phyloP scores from a whole-genome alignment of 2,888 invertebrate genomes.

The Netelia inedita region DNA sequence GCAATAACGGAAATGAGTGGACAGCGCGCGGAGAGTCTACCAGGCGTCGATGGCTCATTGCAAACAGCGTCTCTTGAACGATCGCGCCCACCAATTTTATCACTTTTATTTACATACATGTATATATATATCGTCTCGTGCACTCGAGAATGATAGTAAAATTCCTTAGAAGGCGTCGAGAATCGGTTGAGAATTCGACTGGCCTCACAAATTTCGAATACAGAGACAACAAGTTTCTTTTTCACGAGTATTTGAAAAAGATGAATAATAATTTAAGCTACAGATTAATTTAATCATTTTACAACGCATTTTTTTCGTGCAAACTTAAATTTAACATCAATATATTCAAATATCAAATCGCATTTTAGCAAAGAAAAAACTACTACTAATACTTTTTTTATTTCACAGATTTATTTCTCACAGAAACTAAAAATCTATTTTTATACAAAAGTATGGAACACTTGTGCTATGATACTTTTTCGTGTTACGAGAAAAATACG shows the following conservation, averaged over 20 bases:
- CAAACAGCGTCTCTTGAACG: slow-evolving; percentile 1
- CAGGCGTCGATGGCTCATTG: background rate
- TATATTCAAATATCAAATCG: too few species aligned
- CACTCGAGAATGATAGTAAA: slow-evolving; percentile 7
- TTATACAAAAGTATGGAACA: background rate
- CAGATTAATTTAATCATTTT: too few species aligned
- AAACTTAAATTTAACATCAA: too few species aligned
- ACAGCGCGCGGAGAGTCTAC: background rate
- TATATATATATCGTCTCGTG: background rate
- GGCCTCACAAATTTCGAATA: slow-evolving; percentile 7
- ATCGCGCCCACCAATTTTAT: slow-evolving; percentile 36
- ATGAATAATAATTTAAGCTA: too few species aligned
- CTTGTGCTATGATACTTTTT: background rate
- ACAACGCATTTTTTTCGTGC: background rate
- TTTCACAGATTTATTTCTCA: background rate
- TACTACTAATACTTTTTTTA: too few species aligned
- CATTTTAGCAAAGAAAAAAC: too few species aligned
- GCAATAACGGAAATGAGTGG: slow-evolving; percentile 6
- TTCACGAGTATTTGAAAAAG: background rate
- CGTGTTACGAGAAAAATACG: background rate
- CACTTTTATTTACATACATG: background rate
- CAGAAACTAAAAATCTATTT: background rate
- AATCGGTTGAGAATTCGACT: background rate
- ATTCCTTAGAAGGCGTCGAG: slow-evolving; percentile 2
- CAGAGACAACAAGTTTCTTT: background rate